Conservation (phyloP, 2,113 vertebrate genomes). For the Thermophis baileyi region DNA sequence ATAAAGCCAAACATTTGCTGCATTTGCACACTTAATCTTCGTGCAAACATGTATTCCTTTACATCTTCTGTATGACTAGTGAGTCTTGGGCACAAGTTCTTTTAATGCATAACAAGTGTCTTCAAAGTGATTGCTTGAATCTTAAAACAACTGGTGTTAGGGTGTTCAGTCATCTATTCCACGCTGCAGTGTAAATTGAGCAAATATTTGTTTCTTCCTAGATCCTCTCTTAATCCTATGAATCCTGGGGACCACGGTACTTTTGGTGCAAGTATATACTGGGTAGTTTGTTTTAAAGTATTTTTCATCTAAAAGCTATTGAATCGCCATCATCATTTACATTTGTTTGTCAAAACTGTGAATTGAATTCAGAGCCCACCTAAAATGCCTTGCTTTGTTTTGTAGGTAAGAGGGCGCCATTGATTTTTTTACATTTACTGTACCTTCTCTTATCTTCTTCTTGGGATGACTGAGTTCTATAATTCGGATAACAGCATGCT, state of each 20-base stretch:
- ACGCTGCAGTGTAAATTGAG: neutral
- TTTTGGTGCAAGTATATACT: neutral
- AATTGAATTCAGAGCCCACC: neutral
- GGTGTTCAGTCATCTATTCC: neutral
- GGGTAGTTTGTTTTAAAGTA: neutral
- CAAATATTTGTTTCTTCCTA: neutral
- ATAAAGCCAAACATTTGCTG: neutral
- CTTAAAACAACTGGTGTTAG: neutral
- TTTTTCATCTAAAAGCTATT: neutral
- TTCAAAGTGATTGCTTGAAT: neutral
- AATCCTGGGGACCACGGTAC: neutral
- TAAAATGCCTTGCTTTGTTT: neutral
- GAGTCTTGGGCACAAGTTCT: neutral
- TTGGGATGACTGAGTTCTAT: neutral
- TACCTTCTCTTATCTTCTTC: neutral
- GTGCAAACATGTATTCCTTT: neutral
- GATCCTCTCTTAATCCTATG: neutral
- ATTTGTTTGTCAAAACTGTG: neutral
- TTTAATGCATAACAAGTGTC: neutral
- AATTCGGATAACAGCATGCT: neutral
- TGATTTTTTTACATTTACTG: neutral
- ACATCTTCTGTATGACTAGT: neutral
- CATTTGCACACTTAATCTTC: neutral
- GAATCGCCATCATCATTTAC: neutral
- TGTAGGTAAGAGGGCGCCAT: neutral